A percentile compares a stretch with the other conserved stretches of the same genome.
These are phyloP conservation scores for Phymatocera aterrima DNA, from an alignment of 2,888 invertebrate genomes.

Conservation along the genomic window DNA sequence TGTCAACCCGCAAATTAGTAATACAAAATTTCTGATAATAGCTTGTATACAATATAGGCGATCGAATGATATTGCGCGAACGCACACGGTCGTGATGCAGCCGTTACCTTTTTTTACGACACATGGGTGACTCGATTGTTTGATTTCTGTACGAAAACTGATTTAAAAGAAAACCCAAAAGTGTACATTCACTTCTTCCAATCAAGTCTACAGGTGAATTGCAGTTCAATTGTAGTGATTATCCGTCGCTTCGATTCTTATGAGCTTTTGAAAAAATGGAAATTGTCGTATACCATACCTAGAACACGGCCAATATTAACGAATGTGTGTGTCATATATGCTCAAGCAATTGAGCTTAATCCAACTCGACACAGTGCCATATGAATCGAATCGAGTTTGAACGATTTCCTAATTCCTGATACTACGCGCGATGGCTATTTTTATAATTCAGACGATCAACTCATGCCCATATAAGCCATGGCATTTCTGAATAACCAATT, in stretches of 20 bases:
- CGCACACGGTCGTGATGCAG: background rate
- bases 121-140: background rate
- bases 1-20: background rate
- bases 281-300: background rate
- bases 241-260: background rate
- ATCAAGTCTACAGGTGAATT: background rate
- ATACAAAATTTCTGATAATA: background rate
- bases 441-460: slow-evolving; percentile 21
- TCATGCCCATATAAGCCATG: slow-evolving; percentile 38
- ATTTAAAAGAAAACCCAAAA: background rate
- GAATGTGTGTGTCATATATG: slow-evolving; percentile 33
- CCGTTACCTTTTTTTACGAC: background rate
- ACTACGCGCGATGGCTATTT: slow-evolving; percentile 27
- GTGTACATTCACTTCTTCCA: background rate
- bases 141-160: background rate
- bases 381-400: slow-evolving; percentile 30
- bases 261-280: background rate
- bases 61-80: background rate
- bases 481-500: slow-evolving; percentile 39
- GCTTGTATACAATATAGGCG: background rate
- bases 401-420: slow-evolving; percentile 35
- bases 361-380: slow-evolving; percentile 23
- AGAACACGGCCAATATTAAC: background rate
- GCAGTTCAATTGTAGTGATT: background rate
- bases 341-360: slow-evolving; percentile 30